Base-by-base conservation (phyloP, 2,888 invertebrate species). In the Brenthis hecate region DNA sequence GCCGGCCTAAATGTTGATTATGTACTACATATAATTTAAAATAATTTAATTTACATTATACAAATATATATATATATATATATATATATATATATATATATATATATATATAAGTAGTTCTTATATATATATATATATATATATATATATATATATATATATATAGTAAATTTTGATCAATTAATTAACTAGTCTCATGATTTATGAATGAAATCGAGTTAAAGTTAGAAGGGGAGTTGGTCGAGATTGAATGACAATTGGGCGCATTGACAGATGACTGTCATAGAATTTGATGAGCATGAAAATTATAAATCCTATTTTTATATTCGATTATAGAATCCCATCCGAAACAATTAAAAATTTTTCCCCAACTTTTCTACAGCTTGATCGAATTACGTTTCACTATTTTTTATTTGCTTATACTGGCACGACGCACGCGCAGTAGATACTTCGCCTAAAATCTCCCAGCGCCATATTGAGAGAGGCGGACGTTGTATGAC, bases 381-480 rank as follows among this genome's bases (percentile, higher is more conserved):
- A 77, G 70, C 76, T 81, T 76, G 75, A 80, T 79, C 76, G 66
- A 81, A 81, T 82, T 82, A 79, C 75, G 78, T 80, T 80, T 80
- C 75, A 83, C 78, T 78, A 81, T 85, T 80, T 87, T 87, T 88
- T 86, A 85, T 85, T 87, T 85, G 82, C 84, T 86, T 82, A 83
- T 84, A 87, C 83, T 87, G 85, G 82, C 84, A 88, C 89, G 91
- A 92, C 92, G 92, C 92, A 92, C 91, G 92, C 92, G 92, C 92
- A 92, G 89, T 88, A 92, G 87, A 85, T 85, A 88, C 90, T 85
- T 91, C 90, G 89, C 91, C 91, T 90, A 92, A 93, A 93, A 93
- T 93, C 94, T 91, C 94, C 91, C 90, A 94, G 94, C 95, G 95
- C 95, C 95, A 95, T 95, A 94, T 95, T 95, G 94, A 94, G 92